Base-by-base conservation (phyloP, 2,113 vertebrate species). In the Antennarius striatus region DNA sequence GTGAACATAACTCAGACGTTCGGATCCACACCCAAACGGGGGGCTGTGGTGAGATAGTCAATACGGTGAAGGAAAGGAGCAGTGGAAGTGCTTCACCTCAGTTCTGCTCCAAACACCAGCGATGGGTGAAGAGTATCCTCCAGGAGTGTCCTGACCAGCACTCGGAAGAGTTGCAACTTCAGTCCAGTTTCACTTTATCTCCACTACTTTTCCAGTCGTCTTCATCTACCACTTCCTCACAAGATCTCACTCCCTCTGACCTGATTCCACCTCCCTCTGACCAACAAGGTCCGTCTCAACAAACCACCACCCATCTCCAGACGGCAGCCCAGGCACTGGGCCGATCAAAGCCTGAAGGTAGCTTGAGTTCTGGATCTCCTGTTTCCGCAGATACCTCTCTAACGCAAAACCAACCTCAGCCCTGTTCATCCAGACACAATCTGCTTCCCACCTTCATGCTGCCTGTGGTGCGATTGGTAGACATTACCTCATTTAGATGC, bases 21-120 rank as follows among this genome's bases (percentile, higher is more conserved):
- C 4, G 16, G 15, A 54, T 56, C 14, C 48, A 3, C 16, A 47
- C n/a, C 22, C 46, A 14, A 4, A 28, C 61, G 3, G 29, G 50
- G 0, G 17, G 13, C 14, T 45, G n/a, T 1, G 52, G 43, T 0
- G 69, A 40, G 9, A 17, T n/a, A 0, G 47, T 28, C 11, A 29
- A 9, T 28, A 56, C 4, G 1, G 10, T 1, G 13, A 36, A 53
- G 17, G 56, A 50, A 4, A 54, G 51, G 4, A 28, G 63, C 29
- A 10, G 16, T 7, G 62, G 8, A 3, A 1, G 13, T 11, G 10
- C 50, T 17, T 54, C 75, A 11, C 77, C 82, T 54, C 87, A 89
- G 48, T 88, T 92, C 71, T 93, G 92, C 81, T 88, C 85, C 71
- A 90, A 56, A 82, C 92, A 92, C 69, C 83, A 68, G 43, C 88